Percentiles rank a stretch among this genome's conserved stretches.
Evolutionary conservation across 2,888 invertebrate species (phyloP).

Genomic region (Polyploca ridens): DNA sequence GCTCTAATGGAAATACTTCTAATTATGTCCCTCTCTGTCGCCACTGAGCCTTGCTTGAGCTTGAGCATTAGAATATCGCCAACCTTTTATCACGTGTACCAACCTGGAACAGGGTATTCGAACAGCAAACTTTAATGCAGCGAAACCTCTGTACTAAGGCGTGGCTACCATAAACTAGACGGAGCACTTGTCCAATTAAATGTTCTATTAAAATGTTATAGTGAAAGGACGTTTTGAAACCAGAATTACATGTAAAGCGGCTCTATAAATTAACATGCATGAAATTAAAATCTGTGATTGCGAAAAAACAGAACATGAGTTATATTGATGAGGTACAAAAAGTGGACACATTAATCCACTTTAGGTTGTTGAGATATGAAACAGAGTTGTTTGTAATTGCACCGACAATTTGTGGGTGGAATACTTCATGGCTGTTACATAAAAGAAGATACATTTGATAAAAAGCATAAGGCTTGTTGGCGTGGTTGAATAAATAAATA

Average conservation of each 20-base stretch:
- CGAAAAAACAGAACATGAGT: conserved; percentile 1
- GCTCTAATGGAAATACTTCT: too few species aligned
- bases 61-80: neutral
- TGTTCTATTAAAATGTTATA: conserved; percentile 44
- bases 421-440: neutral
- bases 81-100: neutral
- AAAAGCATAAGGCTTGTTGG: too few species aligned
- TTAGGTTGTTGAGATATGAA: too few species aligned
- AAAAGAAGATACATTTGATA: neutral
- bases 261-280: conserved; percentile 33
- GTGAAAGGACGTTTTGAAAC: conserved; percentile 49
- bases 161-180: conserved; percentile 45
- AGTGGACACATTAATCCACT: neutral
- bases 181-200: conserved; percentile 51
- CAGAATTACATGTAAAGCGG: conserved; percentile 35
- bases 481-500: too few species aligned
- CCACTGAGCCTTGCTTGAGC: too few species aligned
- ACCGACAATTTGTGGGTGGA: too few species aligned
- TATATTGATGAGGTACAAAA: neutral
- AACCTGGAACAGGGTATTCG: neutral
- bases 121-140: conserved; percentile 44
- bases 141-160: conserved; percentile 56
- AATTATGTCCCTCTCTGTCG: too few species aligned
- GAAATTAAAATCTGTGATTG: conserved; percentile 12
- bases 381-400: too few species aligned